Evolutionary conservation across 2,888 invertebrate species (phyloP).

Genomic region (Omphaloscelis lunosa): DNA sequence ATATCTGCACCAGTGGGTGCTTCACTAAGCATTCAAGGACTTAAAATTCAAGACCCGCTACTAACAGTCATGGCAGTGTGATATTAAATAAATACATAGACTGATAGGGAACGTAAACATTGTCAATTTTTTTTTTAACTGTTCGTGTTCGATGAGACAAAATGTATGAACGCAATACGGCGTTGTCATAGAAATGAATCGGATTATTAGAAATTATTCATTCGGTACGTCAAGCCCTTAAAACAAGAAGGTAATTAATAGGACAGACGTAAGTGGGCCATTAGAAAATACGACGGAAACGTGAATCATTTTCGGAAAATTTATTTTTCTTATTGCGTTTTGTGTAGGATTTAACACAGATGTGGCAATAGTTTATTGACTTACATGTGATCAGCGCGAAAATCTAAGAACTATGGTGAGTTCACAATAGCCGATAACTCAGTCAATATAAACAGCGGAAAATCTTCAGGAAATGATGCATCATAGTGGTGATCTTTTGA

Average conservation of each 20-base stretch:
- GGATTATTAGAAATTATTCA: slow-evolving; percentile 12
- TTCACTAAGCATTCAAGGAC: background rate
- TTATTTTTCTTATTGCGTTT: slow-evolving; percentile 17
- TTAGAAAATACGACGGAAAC: slow-evolving; percentile 29
- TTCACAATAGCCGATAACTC: background rate
- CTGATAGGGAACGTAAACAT: background rate
- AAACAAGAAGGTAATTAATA: slow-evolving; percentile 24
- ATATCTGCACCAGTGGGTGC: background rate
- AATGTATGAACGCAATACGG: background rate
- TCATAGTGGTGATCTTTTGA: background rate
- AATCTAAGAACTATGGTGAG: slow-evolving; percentile 26
- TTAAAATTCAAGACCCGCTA: background rate
- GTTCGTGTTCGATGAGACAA: background rate
- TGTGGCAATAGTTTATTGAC: slow-evolving; percentile 25
- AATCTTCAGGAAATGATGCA: slow-evolving; percentile 17
- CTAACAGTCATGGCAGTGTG: background rate
- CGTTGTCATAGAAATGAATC: slow-evolving; percentile 21
- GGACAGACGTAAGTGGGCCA: slow-evolving; percentile 19
- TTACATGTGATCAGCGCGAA: slow-evolving; percentile 45
- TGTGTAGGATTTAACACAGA: slow-evolving; percentile 22
- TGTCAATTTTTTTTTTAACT: too few relatives aligned
- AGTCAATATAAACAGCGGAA: slow-evolving; percentile 15
- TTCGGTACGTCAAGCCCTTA: slow-evolving; percentile 25
- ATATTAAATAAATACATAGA: background rate
- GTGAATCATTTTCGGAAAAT: slow-evolving; percentile 43